These are phyloP conservation scores for Anoplius nigerrimus DNA, from an alignment of 2,888 invertebrate species.

Conservation along the genomic window DNA sequence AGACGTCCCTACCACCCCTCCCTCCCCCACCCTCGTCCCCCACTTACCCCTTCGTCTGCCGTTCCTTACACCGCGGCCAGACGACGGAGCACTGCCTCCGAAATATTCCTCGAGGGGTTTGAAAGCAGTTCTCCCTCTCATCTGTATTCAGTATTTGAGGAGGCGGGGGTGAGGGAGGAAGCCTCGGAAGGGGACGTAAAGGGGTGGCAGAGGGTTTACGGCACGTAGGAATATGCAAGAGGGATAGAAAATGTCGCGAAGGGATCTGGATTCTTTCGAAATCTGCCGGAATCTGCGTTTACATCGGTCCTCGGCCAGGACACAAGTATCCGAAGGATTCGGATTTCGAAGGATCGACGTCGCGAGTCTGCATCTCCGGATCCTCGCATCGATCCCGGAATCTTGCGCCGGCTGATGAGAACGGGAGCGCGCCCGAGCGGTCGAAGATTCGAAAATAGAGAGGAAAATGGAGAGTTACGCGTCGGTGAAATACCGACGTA, in stretches of 20 bases:
- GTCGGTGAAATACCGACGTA: conserved; percentile 4
- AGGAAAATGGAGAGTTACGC: not conserved
- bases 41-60: no score
- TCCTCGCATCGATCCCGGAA: no score
- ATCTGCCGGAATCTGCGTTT: no score
- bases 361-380: no score
- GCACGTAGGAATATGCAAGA: conserved; percentile 1
- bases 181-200: not conserved
- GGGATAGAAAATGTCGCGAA: not conserved
- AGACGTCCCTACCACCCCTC: conserved; percentile 3
- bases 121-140: conserved; percentile 15
- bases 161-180: not conserved
- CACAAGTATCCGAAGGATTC: no score
- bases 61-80: no score
- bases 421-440: not conserved
- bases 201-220: conserved; percentile 1
- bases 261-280: not conserved
- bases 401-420: no score
- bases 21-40: not conserved
- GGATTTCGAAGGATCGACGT: no score
- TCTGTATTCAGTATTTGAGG: conserved; percentile 23
- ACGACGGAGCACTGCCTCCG: conserved; percentile 1
- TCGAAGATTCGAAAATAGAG: not conserved
- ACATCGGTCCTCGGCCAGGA: no score
- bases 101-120: conserved; percentile 22